Base-by-base conservation (phyloP, 2,888 invertebrate species). In the Synergus japonicus region DNA sequence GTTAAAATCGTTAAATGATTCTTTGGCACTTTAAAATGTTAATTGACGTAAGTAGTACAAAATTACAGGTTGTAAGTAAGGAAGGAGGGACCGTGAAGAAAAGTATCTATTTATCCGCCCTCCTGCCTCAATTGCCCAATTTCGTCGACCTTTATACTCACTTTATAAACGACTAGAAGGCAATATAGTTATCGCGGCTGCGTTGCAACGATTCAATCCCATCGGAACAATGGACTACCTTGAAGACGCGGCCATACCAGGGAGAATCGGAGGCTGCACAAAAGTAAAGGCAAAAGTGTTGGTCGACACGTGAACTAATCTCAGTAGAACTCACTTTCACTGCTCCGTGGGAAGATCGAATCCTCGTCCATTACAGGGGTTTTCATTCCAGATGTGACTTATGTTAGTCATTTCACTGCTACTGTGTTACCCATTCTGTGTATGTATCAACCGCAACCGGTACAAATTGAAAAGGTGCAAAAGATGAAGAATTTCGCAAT, bases 151-250 rank as follows among this genome's bases (percentile, higher is more conserved):
- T 88, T 69, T 88, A 83, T 80, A 81, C 83, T 83, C 83, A 85
- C 87, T 88, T 69, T 88, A 83, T 80, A 81, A 84, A 83, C 83
- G 86, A 83, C 82, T 83, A 81, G 81, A 83, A 81, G 84, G 83
- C 82, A 83, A 85, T 80, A 83, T 80, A 83, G 78, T 82, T 79
- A 78, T 81, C 82, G 73, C 76, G 76, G 78, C 76, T 80, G 81
- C 78, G 77, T 76, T 84, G 83, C 83, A 84, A 84, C 86, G 83
- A 84, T 86, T 86, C 87, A 85, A 87, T 87, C 85, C 83, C 83
- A 76, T 81, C 78, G 83, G 83, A 87, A 89, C 89, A 89, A 89
- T 89, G 85, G 87, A 84, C 86, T 87, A 88, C 89, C 89, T 89
- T 89, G 89, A 89, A 85, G 79, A 83, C 79, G 78, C 81, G 84